Percentiles rank a stretch among this genome's conserved stretches.
phyloP scores from a whole-genome alignment of 2,888 invertebrate species.

The Cremastobaeus sp. region DNA sequence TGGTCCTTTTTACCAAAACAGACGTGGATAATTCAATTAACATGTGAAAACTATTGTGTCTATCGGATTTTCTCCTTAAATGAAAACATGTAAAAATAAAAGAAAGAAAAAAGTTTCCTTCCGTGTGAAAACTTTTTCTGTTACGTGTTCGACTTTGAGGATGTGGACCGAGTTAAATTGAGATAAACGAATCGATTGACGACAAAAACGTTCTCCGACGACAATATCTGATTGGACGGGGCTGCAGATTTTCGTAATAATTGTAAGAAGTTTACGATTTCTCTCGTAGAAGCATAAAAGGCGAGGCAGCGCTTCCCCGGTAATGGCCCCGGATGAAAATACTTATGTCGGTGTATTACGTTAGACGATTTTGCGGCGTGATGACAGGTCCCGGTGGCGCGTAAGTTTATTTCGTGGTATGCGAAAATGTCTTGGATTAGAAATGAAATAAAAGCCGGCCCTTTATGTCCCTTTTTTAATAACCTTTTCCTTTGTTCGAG shows the following conservation, averaged over 20 bases:
- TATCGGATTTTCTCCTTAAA: too few relatives aligned
- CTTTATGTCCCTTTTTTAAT: slow-evolving; percentile 52
- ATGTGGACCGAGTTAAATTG: too few relatives aligned
- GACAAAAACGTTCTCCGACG: not conserved
- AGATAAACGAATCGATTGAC: too few relatives aligned
- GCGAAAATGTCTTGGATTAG: slow-evolving; percentile 56
- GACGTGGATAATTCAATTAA: slow-evolving; percentile 31
- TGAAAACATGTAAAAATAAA: not conserved
- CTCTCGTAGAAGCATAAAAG: slow-evolving; percentile 20
- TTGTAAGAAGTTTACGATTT: slow-evolving; percentile 49
- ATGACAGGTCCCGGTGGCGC: slow-evolving; percentile 50
- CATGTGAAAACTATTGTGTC: slow-evolving; percentile 26
- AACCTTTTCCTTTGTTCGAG: slow-evolving; percentile 59
- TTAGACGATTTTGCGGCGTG: slow-evolving; percentile 38
- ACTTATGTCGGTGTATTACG: slow-evolving; percentile 41
- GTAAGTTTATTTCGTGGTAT: slow-evolving; percentile 55
- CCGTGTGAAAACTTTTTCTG: slow-evolving; percentile 9
- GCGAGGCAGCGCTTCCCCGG: slow-evolving; percentile 4
- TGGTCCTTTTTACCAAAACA: slow-evolving; percentile 6
- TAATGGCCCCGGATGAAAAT: slow-evolving; percentile 46
- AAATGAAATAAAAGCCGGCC: slow-evolving; percentile 49
- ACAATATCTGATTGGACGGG: not conserved
- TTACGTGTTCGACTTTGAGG: not conserved
- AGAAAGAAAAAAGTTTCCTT: not conserved
- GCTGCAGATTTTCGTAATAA: slow-evolving; percentile 33